Evolutionary conservation across 64 coral and sea anemone genomes (phyloP).

Genomic region (Porites australiensis): DNA sequence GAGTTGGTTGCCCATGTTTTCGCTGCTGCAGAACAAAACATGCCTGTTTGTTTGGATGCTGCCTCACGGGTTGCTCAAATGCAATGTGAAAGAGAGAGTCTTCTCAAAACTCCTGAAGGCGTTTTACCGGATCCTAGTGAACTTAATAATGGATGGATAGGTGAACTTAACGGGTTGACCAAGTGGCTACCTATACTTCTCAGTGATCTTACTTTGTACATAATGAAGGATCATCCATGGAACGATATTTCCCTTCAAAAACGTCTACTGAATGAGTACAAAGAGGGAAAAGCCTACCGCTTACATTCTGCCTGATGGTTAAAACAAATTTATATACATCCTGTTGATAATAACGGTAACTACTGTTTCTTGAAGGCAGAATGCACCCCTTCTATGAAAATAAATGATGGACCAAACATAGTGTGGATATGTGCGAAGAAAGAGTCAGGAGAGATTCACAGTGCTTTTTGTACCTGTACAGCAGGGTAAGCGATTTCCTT

Average conservation of each 20-base stretch:
- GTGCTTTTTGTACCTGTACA: conserved; percentile 71
- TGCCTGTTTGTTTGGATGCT: conserved; percentile 21
- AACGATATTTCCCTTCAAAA: conserved; percentile 70
- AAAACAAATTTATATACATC: conserved; percentile 48
- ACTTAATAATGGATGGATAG: conserved; percentile 49
- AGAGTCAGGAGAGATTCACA: conserved; percentile 52
- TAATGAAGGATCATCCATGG: conserved; percentile 78
- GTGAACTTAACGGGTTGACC: conserved; percentile 40
- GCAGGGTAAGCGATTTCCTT: conserved; percentile 23
- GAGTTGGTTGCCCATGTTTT: conserved; percentile 65
- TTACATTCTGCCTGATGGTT: conserved; percentile 59
- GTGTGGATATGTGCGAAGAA: conserved; percentile 62
- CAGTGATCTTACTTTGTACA: conserved; percentile 64
- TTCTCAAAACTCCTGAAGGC: conserved; percentile 17
- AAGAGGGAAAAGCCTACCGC: conserved; percentile 77
- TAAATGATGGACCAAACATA: conserved; percentile 54
- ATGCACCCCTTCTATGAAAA: conserved; percentile 73
- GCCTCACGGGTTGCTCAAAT: not conserved
- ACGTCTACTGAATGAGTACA: conserved; percentile 75
- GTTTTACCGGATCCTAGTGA: conserved; percentile 52
- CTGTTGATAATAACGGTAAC: conserved; percentile 16
- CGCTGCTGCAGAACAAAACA: conserved; percentile 54
- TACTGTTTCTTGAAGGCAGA: conserved; percentile 61
- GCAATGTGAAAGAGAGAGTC: conserved; percentile 22
- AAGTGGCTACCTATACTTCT: conserved; percentile 69